Evolutionary conservation across 2,888 invertebrate genomes (phyloP), one percentile per base, ranked within the genome.

Genomic region (Sycophila texana): DNA sequence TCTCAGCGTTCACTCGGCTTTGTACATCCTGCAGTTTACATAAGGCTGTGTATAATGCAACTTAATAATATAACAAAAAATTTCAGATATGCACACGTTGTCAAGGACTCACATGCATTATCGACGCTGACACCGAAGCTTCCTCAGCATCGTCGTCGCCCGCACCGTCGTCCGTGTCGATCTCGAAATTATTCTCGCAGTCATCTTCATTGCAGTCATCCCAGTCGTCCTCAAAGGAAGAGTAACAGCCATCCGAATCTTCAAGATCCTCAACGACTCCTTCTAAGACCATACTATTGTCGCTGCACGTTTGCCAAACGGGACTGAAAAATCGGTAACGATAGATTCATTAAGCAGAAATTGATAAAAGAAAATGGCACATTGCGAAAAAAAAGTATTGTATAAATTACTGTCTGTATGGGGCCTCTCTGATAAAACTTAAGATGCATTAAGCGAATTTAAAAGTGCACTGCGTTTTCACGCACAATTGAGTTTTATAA

Each of bases 231-330:
- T 90, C 90, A 2, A 89, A 90, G 71, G 89, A 90, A 3, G 90
- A 90, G 80, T 90, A 90, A 73, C 90, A 90, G 75, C 90, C 90
- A 72, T 90, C 90, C 22, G 90, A 89, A 74, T 90, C 90, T 63
- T 89, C 90, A 53, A 89, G 87, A 81, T 86, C 90, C 68, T 89
- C 90, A 77, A 88, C 86, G 74, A 87, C 72, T 5, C 89, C 74
- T 86, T 87, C 77, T 84, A 86, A 82, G 0, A 88, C 89, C 80
- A 89, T 85, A 79, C 88, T 90, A 84, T 88, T 90, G 87, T 88
- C 90, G 60, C 58, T 79, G 53, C 81, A 81, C 87, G 88, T 88
- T 85, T 88, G 87, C 90, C 90, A 90, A 83, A 90, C 89, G 87
- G 90, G 90, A 88, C 90, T 90, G 86, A 39, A 39, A 39, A 10